phyloP scores from a whole-genome alignment of 2,113 vertebrate species.

The Trematomus loennbergii region DNA sequence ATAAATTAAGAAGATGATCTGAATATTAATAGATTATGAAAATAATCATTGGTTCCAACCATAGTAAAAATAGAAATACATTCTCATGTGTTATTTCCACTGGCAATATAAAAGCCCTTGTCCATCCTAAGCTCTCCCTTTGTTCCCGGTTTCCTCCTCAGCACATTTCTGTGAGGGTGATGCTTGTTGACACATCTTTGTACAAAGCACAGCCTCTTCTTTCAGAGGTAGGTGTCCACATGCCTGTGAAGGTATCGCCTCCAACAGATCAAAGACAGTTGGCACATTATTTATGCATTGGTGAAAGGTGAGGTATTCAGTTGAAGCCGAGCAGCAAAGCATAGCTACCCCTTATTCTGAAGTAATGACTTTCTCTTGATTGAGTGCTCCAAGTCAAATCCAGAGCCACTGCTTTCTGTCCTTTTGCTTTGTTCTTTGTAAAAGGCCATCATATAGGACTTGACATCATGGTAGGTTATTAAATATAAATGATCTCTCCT shows the following conservation, averaged over 20 bases:
- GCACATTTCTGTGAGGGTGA: conserved; percentile 55
- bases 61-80: neutral
- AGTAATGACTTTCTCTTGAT: conserved; percentile 69
- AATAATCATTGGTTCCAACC: conserved; percentile 1
- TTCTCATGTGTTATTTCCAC: conserved; percentile 1
- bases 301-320: conserved; percentile 63
- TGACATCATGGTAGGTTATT: neutral
- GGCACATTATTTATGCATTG: conserved; percentile 72
- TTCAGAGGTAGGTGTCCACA: conserved; percentile 61
- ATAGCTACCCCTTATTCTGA: conserved; percentile 46
- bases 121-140: conserved; percentile 13
- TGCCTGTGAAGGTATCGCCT: conserved; percentile 62
- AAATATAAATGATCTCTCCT: too few relatives aligned
- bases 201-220: conserved; percentile 53
- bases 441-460: conserved; percentile 5
- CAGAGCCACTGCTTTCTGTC: conserved; percentile 28
- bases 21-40: neutral
- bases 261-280: conserved; percentile 73
- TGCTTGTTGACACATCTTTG: conserved; percentile 74
- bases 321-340: conserved; percentile 51
- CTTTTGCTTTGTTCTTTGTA: conserved; percentile 17
- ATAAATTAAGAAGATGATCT: neutral
- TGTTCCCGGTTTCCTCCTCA: conserved; percentile 27
- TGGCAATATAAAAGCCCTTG: neutral
- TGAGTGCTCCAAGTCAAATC: conserved; percentile 51